A percentile compares a stretch with the other conserved stretches of the same genome.
phyloP scores from a whole-genome alignment of 2,113 vertebrate species.

The Camarhynchus parvulus region DNA sequence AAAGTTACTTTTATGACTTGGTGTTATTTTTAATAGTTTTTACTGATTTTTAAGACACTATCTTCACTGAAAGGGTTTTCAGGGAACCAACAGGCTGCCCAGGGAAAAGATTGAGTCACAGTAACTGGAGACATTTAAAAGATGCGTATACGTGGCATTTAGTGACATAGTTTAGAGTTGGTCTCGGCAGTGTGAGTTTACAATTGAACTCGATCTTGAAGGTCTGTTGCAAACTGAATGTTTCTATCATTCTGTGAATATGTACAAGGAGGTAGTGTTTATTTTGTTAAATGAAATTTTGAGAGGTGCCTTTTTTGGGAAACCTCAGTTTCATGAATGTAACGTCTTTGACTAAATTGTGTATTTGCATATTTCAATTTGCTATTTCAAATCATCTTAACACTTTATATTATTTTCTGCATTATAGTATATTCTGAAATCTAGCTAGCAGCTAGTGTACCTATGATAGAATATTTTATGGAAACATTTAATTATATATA shows the following conservation, averaged over 20 bases:
- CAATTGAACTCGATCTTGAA: accelerated
- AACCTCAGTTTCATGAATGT: background rate
- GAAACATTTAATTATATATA: background rate
- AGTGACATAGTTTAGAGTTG: background rate
- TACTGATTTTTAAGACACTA: background rate
- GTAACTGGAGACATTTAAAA: background rate
- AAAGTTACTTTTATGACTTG: background rate
- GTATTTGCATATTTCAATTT: background rate
- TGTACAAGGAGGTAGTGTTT: background rate
- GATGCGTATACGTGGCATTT: background rate
- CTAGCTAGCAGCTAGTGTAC: background rate
- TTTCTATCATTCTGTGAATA: background rate
- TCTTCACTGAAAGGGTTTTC: background rate
- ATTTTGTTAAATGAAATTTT: background rate
- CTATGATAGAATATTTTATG: background rate
- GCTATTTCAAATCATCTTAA: background rate
- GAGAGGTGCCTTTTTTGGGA: background rate
- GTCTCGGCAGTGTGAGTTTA: background rate
- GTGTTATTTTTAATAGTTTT: background rate
- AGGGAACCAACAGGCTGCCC: background rate
- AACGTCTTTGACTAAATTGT: background rate
- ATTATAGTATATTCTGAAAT: background rate
- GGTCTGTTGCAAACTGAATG: background rate
- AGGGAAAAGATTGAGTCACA: background rate
- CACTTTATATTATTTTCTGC: background rate